phyloP scores from a whole-genome alignment of 1,140 invertebrate genomes.

The Penaeus japonicus region DNA sequence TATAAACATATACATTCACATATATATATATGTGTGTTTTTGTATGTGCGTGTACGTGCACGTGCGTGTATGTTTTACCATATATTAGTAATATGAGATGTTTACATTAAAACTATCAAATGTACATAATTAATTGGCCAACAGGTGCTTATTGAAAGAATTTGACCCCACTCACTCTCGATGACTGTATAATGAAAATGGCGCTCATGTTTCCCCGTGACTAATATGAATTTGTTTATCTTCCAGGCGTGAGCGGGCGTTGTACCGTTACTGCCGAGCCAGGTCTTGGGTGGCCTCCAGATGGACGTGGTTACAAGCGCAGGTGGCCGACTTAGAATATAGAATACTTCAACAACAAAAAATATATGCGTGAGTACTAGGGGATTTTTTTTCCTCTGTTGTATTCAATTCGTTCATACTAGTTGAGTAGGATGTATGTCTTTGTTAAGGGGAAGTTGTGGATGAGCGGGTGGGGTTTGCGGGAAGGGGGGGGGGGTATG shows the following conservation, averaged over 20 bases:
- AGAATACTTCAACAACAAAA: slow-evolving; percentile 89
- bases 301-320: slow-evolving; percentile 91
- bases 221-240: slow-evolving; percentile 40
- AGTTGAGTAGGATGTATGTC: neutral
- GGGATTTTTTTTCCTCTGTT: neutral
- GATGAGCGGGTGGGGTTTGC: slow-evolving; percentile 62
- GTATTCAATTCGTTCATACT: neutral
- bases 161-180: no score
- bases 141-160: no score
- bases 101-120: no score
- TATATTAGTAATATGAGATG: no score
- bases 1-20: no score
- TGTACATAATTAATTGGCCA: no score
- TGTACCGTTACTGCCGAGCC: slow-evolving; percentile 84
- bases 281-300: slow-evolving; percentile 82
- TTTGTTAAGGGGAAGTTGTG: neutral
- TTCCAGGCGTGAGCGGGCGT: slow-evolving; percentile 80
- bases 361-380: slow-evolving; percentile 70
- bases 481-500: neutral
- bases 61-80: no score
- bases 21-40: no score
- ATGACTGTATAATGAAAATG: no score
- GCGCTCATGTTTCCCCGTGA: no score
- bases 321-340: slow-evolving; percentile 91
- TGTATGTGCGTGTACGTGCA: no score